These are phyloP conservation scores for Battus philenor DNA, from an alignment of 1,140 invertebrate species.

Conservation along the genomic window DNA sequence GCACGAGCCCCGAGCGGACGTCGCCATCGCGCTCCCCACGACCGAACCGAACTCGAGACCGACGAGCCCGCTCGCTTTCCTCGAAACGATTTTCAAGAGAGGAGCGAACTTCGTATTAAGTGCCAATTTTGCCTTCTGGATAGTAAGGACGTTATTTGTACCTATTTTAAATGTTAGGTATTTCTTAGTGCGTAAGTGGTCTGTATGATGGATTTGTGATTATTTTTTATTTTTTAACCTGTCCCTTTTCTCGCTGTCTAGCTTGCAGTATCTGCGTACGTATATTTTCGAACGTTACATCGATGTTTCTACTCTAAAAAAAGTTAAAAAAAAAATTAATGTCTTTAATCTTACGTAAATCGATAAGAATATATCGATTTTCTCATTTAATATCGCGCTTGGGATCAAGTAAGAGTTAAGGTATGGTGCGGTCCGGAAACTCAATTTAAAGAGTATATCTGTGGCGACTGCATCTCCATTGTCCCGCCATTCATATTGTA, in stretches of 20 bases:
- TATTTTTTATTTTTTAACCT: conserved; percentile 30
- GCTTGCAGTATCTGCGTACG: conserved; percentile 31
- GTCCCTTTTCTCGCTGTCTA: conserved; percentile 25
- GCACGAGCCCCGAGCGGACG: not conserved
- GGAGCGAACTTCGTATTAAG: conserved; percentile 69
- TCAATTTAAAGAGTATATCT: no score
- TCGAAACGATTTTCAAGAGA: conserved; percentile 46
- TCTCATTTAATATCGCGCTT: conserved; percentile 62
- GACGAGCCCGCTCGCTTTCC: conserved; percentile 22
- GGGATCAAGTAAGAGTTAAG: conserved; percentile 71
- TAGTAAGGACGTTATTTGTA: conserved; percentile 72
- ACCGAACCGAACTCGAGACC: conserved; percentile 10
- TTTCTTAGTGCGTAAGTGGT: conserved; percentile 69
- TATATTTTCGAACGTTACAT: conserved; percentile 20
- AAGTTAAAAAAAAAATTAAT: conserved; percentile 11
- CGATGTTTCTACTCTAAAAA: conserved; percentile 6
- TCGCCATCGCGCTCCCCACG: not conserved
- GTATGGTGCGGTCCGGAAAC: conserved; percentile 22
- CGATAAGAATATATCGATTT: conserved; percentile 15
- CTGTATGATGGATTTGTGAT: conserved; percentile 51
- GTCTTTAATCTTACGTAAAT: conserved; percentile 8
- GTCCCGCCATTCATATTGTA: conserved; percentile 5
- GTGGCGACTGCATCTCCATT: no score
- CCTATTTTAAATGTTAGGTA: conserved; percentile 73
- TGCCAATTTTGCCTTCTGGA: conserved; percentile 77